These are phyloP conservation scores for Xerus rutilus DNA, from an alignment of 2,797 vertebrate genomes.

Conservation along the genomic window DNA sequence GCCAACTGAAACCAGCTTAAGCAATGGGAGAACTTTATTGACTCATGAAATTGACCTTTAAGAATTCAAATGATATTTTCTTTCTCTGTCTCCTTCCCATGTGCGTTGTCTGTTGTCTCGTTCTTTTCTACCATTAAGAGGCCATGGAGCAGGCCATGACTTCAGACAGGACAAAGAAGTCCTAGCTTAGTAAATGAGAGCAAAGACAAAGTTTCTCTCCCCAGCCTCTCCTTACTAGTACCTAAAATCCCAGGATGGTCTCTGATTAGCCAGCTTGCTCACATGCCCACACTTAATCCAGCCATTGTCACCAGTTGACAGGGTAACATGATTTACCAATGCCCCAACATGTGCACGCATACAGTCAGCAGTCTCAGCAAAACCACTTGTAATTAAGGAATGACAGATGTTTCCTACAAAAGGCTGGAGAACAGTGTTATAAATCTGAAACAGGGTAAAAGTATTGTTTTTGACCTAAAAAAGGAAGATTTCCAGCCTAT, in stretches of 20 bases:
- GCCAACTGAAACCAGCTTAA: neutral
- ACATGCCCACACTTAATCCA: neutral
- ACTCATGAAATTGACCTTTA: conserved; percentile 29
- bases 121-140: neutral
- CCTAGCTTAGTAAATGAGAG: neutral
- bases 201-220: neutral
- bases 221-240: neutral
- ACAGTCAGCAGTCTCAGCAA: neutral
- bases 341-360: neutral
- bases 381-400: neutral
- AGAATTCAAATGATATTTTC: conserved; percentile 33
- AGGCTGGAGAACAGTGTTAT: rapidly evolving
- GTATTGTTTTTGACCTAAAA: neutral
- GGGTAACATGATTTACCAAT: neutral
- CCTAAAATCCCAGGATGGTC: neutral
- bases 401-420: neutral
- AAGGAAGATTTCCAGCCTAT: neutral
- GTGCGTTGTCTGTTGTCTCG: neutral
- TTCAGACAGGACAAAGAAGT: neutral
- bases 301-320: neutral
- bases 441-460: conserved; percentile 29
- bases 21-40: neutral
- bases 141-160: neutral
- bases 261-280: neutral
- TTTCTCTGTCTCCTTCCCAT: neutral